Base-by-base conservation (phyloP, 1,140 invertebrate genomes). In the Antheraea mylitta region DNA sequence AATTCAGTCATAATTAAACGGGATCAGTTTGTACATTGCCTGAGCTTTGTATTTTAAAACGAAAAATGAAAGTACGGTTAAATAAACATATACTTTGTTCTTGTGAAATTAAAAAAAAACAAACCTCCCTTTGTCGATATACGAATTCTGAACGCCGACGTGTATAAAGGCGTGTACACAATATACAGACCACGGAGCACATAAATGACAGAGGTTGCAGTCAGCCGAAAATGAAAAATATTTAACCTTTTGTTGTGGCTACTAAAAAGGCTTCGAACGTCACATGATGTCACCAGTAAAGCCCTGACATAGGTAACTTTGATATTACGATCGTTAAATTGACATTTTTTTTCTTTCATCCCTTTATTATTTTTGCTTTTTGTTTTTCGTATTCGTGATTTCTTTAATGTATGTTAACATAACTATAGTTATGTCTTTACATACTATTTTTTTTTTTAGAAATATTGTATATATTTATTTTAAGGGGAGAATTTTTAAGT, bases 191-290 rank as follows among this genome's bases (percentile, higher is more conserved):
- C 19, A 63, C 16, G 61, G 45, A 61, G 45, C 11, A 53, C 45
- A 16, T 36, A 63, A 63, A 63, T 63, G 61, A 63, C 19, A 63
- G 11, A 63, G 19, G 19, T 37, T 63, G 61, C 61, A 63, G 30
- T 63, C 61, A 37, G 36, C 61, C 30, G 37, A 63, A 37, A 63
- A 63, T 63, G 61, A 37, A 63, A 53, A 53, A 63, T 63, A 63
- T 63, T 63, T 63, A 63, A 63, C 61, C 61, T 37, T 37, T 63
- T 37, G 61, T 63, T 37, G 61, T 19, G 61, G 45, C 30, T 37
- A 30, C 61, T 63, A 63, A 63, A 30, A 63, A 36, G 61, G 61
- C 19, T 63, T 63, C 36, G 22, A 37, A 63, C 61, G 19, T 30
- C 61, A 37, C 61, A 22, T 61, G 45, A 53, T 53, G 38, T 42